These are phyloP conservation scores for Staurois parvus DNA, from an alignment of 2,797 vertebrate species.

Conservation along the genomic window DNA sequence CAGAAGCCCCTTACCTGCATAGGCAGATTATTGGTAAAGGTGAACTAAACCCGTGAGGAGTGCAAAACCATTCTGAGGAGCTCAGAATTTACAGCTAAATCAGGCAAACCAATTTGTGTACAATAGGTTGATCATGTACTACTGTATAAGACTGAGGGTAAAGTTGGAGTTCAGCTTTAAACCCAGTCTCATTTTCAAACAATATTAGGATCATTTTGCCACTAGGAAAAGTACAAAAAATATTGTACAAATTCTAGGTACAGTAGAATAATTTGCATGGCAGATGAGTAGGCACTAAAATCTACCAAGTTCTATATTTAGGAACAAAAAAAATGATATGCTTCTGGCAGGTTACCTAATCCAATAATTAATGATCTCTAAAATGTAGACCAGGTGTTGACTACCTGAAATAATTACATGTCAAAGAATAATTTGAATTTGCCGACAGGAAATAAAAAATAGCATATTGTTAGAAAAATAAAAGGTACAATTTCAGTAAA, in stretches of 20 bases:
- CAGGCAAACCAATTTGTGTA: no score
- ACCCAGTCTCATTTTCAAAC: not conserved
- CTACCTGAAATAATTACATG: constrained; percentile 62
- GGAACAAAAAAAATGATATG: constrained; percentile 56
- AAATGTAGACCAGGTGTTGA: constrained; percentile 60
- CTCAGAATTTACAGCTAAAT: no score
- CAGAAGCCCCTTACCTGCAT: no score
- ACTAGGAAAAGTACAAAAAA: not conserved
- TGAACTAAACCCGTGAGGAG: no score
- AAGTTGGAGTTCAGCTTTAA: no score
- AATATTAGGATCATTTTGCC: not conserved
- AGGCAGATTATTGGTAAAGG: no score
- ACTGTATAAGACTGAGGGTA: no score
- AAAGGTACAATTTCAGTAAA: constrained; percentile 1
- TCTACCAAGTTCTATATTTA: constrained; percentile 52
- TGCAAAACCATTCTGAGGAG: no score
- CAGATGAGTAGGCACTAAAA: constrained; percentile 37
- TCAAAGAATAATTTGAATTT: constrained; percentile 56
- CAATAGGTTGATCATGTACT: no score
- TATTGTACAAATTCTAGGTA: constrained; percentile 3
- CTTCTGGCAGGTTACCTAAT: constrained; percentile 60
- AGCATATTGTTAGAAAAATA: constrained; percentile 44
- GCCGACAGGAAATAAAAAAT: constrained; percentile 34
- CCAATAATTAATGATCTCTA: constrained; percentile 62
- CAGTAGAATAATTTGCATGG: constrained; percentile 41